Base-by-base conservation (phyloP, 92 coral and sea anemone genomes). In the Palythoa caribaeorum region DNA sequence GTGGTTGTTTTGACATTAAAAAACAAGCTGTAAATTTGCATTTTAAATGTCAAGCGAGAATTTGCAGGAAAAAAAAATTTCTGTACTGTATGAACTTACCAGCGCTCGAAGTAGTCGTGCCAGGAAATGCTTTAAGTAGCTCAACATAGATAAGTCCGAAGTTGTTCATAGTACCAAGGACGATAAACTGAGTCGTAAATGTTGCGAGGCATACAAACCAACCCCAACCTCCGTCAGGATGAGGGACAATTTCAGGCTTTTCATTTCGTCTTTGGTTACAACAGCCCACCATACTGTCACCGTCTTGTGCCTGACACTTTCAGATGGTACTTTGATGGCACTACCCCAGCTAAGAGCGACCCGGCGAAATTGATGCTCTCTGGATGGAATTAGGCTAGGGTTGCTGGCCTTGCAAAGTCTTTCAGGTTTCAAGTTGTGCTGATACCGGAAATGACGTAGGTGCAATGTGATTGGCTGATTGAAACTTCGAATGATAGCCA, bases 171-270 rank as follows among this genome's bases (percentile, higher is more conserved):
- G 97, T 97, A 3, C 99, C 99, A 8, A 97, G 94, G 5, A 97
- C 98, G 63, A 97, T 92, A 37, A 97, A 97, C 84, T 97, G 99
- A 14, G 97, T 94, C 77, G 87, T 71, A 76, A 97, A 97, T 9
- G 99, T 85, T 9, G 99, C 99, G 44, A 94, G 50, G 79, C 99
- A 97, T 3, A 97, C 99, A 15, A 95, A 57, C 99, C 99, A 97
- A 2, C 99, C 99, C 99, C 99, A 97, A 17, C 98, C 97, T 12
- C 99, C 99, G 73, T 97, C 99, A 38, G 99, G 99, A 75, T 89
- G 91, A 8, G 98, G 98, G 8, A 91, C 95, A 16, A 85, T 54
- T 15, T 93, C 92, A 15, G 90, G 92, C 71, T 97, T 92, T 80
- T 95, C 90, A 10, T 93, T 89, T 86, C 88, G 76, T 19, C 88